Percentiles rank a stretch among this genome's conserved stretches.
phyloP scores from a whole-genome alignment of 2,113 vertebrate species.

The Oryctolagus cuniculus region mOryCun1.1 NC_091451.1:33097501-33098000 shows the following conservation, averaged over 20 bases:
- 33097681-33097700: neutral
- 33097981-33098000: neutral
- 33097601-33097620: neutral
- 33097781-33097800: neutral
- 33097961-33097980: neutral
- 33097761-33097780: neutral
- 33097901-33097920: neutral
- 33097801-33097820: neutral
- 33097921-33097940: neutral
- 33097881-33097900: neutral
- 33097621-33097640: neutral
- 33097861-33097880: neutral
- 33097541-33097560: neutral
- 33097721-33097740: neutral
- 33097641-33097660: neutral
- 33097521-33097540: constrained; percentile 65
- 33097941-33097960: neutral
- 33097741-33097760: neutral
- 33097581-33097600: neutral
- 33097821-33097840: neutral
- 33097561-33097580: neutral
- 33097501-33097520: constrained; percentile 31
- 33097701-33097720: neutral
- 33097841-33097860: neutral
- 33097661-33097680: neutral